Conservation (phyloP, 1,140 invertebrate genomes). For the Diploscapter pachys region DNA sequence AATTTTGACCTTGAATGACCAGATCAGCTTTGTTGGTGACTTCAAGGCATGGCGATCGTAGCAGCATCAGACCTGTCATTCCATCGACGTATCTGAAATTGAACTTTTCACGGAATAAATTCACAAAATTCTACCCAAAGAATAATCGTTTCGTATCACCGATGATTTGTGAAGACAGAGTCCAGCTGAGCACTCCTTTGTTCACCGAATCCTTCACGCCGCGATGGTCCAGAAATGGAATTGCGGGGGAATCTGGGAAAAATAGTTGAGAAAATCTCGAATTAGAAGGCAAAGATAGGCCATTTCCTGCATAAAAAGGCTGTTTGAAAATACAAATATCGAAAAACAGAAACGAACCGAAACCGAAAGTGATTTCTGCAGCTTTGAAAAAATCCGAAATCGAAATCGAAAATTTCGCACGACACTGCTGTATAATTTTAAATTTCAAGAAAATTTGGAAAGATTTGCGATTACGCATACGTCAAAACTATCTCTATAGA, state of each 20-base stretch:
- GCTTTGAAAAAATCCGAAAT: too few relatives aligned
- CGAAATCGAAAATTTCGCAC: background rate
- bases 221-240: too few relatives aligned
- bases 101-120: background rate
- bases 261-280: background rate
- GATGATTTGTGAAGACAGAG: too few relatives aligned
- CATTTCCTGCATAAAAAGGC: conserved; percentile 1
- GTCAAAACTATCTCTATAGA: background rate
- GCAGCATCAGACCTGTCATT: background rate
- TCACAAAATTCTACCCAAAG: background rate
- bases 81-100: conserved; percentile 14
- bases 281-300: background rate
- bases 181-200: too few relatives aligned
- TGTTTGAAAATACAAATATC: background rate
- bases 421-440: background rate
- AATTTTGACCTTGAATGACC: background rate
- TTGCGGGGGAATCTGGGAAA: background rate
- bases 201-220: too few relatives aligned
- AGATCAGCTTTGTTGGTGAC: conserved; percentile 6
- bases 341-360: background rate
- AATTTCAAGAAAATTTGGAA: conserved; percentile 1
- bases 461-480: background rate
- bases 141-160: background rate
- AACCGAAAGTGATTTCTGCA: background rate
- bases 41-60: conserved; percentile 4